Evolutionary conservation across 2,888 invertebrate species (phyloP).

Genomic region (Malthinus flaveolus): DNA sequence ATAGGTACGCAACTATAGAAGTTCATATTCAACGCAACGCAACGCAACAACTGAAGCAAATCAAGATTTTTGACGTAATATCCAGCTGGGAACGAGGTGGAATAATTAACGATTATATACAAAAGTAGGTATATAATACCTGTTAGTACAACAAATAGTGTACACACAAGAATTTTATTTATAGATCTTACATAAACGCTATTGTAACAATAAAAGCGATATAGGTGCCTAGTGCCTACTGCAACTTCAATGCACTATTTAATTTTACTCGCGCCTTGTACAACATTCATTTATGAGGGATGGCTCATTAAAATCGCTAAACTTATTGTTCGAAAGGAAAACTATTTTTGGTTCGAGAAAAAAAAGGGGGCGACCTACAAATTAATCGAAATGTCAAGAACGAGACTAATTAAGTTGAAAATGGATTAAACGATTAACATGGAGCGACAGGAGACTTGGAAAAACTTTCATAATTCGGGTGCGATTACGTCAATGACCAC

Average conservation of each 20-base stretch:
- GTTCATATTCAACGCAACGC: background rate
- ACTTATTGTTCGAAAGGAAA: too few relatives aligned
- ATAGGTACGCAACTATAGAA: background rate
- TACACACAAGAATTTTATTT: conserved; percentile 1
- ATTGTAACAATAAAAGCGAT: background rate
- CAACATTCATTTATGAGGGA: too few relatives aligned
- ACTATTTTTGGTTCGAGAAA: background rate
- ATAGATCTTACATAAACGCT: conserved; percentile 3
- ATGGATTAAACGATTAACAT: too few relatives aligned
- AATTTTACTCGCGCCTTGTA: too few relatives aligned
- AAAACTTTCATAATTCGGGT: too few relatives aligned
- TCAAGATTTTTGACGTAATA: conserved; percentile 3
- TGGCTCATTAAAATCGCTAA: too few relatives aligned
- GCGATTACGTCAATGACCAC: too few relatives aligned
- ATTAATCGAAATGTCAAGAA: conserved; percentile 1
- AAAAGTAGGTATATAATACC: too few relatives aligned
- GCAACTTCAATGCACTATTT: too few relatives aligned
- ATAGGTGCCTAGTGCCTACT: too few relatives aligned
- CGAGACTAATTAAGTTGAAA: background rate
- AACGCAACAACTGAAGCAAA: background rate
- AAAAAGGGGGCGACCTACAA: background rate
- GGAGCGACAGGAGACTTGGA: too few relatives aligned
- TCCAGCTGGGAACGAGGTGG: background rate
- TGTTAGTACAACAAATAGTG: background rate
- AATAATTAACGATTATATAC: conserved; percentile 6